Conservation (phyloP, 1,140 invertebrate species). For the Manduca sexta region DNA sequence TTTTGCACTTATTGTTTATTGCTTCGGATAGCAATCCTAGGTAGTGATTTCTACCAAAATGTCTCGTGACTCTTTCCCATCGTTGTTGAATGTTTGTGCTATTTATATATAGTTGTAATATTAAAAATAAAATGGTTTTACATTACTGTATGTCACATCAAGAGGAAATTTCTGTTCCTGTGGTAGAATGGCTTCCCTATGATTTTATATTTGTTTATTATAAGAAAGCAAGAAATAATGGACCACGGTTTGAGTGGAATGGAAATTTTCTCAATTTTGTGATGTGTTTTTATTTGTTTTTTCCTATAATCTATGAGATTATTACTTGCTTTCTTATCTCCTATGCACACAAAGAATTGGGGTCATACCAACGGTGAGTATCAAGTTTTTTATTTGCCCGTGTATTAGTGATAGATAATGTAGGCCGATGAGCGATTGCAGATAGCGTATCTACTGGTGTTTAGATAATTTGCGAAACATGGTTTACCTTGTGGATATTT, state of each 20-base stretch:
- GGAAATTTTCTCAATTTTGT: constrained; percentile 71
- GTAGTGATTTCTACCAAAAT: neutral
- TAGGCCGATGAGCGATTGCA: neutral
- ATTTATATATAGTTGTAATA: constrained; percentile 28
- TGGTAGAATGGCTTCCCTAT: constrained; percentile 52
- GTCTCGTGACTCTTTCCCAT: constrained; percentile 39
- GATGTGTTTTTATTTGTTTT: constrained; percentile 49
- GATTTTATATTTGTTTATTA: constrained; percentile 28
- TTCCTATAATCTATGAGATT: constrained; percentile 26
- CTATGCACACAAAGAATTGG: constrained; percentile 42
- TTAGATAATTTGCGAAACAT: constrained; percentile 3
- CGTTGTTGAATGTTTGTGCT: constrained; percentile 38
- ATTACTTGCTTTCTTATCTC: constrained; percentile 71
- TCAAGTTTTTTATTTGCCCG: constrained; percentile 28
- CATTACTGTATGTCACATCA: constrained; percentile 31
- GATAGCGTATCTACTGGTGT: constrained; percentile 15
- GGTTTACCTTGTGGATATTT: no score
- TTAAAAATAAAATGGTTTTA: constrained; percentile 32
- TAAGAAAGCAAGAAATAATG: constrained; percentile 66
- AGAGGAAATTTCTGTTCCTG: constrained; percentile 72
- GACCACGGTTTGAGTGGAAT: constrained; percentile 55
- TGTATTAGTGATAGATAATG: constrained; percentile 1
- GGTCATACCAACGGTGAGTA: constrained; percentile 50
- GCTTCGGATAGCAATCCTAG: neutral
- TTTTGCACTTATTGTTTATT: constrained; percentile 10